A percentile compares a stretch with the other conserved stretches of the same genome.
Conservation (phyloP, 2,888 invertebrate genomes). For the Tetramorium bicarinatum region DNA sequence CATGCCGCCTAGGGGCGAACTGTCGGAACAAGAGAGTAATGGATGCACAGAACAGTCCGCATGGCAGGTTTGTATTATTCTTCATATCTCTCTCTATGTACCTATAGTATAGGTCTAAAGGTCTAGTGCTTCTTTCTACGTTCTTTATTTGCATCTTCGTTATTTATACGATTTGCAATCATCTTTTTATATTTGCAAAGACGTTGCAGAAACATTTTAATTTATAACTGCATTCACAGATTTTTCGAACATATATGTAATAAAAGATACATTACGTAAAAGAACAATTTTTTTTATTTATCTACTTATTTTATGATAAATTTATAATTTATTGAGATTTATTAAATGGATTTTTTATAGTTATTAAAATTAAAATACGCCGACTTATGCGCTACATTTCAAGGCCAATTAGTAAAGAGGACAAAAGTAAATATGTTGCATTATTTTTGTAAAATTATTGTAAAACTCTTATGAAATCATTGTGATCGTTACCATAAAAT, state of each 20-base stretch:
- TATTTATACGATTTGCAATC: background rate
- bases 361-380: constrained; percentile 5
- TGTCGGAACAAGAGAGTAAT: constrained; percentile 95
- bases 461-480: constrained; percentile 1
- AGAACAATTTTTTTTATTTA: background rate
- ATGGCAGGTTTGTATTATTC: constrained; percentile 89
- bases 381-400: background rate
- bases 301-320: background rate
- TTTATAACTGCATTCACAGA: background rate
- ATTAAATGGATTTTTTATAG: background rate
- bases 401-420: background rate
- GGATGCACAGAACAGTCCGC: constrained; percentile 93
- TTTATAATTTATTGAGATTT: constrained; percentile 8
- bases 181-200: background rate
- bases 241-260: background rate
- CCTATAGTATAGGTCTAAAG: background rate
- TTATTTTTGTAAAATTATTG: constrained; percentile 2
- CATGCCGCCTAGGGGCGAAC: constrained; percentile 95
- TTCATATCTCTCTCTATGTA: constrained; percentile 20
- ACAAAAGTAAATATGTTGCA: background rate
- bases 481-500: constrained; percentile 1
- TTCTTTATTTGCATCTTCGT: background rate
- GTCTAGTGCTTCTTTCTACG: background rate
- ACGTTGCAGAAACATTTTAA: background rate
- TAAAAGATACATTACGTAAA: background rate